Evolutionary conservation across 2,797 vertebrate genomes (phyloP), one percentile per base, ranked within the genome.

Genomic region (Tokudaia tokunoshimensis): DNA sequence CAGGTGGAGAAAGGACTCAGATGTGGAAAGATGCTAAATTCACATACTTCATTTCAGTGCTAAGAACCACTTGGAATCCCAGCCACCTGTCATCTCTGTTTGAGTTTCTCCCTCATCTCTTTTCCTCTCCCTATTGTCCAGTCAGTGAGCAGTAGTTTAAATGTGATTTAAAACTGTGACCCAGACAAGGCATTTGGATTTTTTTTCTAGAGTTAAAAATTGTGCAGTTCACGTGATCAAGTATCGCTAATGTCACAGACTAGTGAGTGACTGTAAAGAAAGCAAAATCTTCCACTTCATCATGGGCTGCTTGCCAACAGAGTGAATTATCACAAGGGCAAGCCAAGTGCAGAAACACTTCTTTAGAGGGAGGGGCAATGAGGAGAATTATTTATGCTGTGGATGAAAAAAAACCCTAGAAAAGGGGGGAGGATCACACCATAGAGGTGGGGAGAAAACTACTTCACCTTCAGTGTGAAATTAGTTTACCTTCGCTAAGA

Each of bases 401-500:
- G 83, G 95, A 97, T 85, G 29, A 84, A 91, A 91, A 92, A 96
- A 92, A 22, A 61, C 10, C 20, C 31, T 74, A 88, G n/a, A 47
- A 92, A 63, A 17, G 74, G 96, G 81, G 63, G 95, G 20, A 63
- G 95, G 20, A 67, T 92, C 76, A 26, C 93, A 97, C 82, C 41
- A 70, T 74, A 70, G 72, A 41, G 88, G 75, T 76, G 3, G 3
- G 0, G 0, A 97, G 67, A 65, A 87, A 50, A 57, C 0, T 31
- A 41, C 50, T 31, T 96, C 91, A 96, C 95, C 96, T 98, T 88
- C 70, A 96, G 89, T 96, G 67, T 96, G 92, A 96, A 79, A 89
- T 83, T 86, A 95, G 34, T 92, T 96, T 94, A 86, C 95, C 96
- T 97, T 97, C 24, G 3, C 96, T 97, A 97, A 97, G 97, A 97